Percentiles rank a stretch among this genome's conserved stretches.
Evolutionary conservation across 1,140 invertebrate species (phyloP).

Genomic region (Ceratina calcarata): DNA sequence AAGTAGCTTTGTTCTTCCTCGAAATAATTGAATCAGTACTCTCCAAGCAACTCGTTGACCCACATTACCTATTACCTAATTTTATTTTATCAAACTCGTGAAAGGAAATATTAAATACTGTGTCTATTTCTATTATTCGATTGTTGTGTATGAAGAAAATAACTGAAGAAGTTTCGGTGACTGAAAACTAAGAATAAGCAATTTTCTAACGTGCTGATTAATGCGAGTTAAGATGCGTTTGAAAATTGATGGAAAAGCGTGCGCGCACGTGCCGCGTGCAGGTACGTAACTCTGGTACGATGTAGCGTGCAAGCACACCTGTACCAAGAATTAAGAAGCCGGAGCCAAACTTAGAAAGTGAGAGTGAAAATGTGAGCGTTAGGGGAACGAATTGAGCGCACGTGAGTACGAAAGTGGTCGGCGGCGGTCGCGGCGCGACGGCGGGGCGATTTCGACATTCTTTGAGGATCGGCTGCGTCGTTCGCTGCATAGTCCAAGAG

Average conservation of each 20-base stretch:
- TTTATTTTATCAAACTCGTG: no score
- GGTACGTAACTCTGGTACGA: neutral
- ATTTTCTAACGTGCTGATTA: no score
- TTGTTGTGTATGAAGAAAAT: no score
- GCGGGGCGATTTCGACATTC: slow-evolving; percentile 9
- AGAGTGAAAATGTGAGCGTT: slow-evolving; percentile 29
- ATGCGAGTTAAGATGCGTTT: neutral
- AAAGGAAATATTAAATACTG: no score
- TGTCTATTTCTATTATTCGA: no score
- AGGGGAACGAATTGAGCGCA: neutral
- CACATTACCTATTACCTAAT: no score
- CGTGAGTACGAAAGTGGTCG: neutral
- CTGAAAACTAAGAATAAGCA: no score
- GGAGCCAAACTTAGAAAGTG: slow-evolving; percentile 20
- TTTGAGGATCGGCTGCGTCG: neutral
- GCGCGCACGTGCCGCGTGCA: neutral
- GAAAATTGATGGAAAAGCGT: neutral
- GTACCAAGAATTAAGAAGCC: neutral
- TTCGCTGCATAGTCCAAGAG: neutral
- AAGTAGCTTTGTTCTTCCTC: neutral
- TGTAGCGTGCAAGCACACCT: neutral
- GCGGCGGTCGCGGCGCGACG: no score
- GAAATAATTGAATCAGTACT: no score
- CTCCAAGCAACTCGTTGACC: no score
- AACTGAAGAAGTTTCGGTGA: no score